phyloP scores from a whole-genome alignment of 2,888 invertebrate genomes.

The Omphaloscelis lunosa region DNA sequence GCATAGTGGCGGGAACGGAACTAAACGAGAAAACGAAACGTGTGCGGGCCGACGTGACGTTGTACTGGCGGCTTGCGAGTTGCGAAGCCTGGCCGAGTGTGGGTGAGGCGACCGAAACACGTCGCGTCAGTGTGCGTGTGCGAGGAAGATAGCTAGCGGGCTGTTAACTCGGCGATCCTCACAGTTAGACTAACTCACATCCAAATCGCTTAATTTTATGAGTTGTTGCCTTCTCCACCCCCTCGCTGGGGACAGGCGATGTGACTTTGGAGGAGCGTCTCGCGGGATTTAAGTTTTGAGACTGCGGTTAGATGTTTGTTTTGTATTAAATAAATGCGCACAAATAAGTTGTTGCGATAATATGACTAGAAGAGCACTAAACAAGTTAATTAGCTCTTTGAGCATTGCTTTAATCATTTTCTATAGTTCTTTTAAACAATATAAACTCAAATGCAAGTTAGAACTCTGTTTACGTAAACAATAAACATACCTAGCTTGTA shows the following conservation, averaged over 20 bases:
- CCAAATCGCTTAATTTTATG: conserved; percentile 91
- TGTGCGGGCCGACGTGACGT: conserved; percentile 64
- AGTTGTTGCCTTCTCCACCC: conserved; percentile 91
- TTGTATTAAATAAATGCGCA: conserved; percentile 29
- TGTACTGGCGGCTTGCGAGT: conserved; percentile 62
- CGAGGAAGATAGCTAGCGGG: conserved; percentile 81
- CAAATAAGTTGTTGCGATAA: background rate
- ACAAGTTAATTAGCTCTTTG: background rate
- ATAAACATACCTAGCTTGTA: background rate
- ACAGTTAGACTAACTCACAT: conserved; percentile 91
- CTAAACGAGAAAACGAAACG: conserved; percentile 62
- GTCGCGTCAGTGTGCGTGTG: conserved; percentile 75
- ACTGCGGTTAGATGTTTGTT: conserved; percentile 33
- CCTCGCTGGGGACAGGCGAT: conserved; percentile 78
- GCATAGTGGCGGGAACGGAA: conserved; percentile 69
- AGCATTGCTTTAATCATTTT: background rate
- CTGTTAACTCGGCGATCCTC: conserved; percentile 89
- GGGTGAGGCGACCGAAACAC: conserved; percentile 58
- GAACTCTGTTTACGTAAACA: background rate
- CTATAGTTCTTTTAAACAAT: background rate
- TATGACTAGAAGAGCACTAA: background rate
- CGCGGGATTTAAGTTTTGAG: conserved; percentile 43
- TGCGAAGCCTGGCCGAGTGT: conserved; percentile 52
- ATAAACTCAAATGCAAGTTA: background rate
- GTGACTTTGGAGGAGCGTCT: conserved; percentile 80